Conservation (phyloP, 1,140 invertebrate genomes). For the Drosophila mauritiana region DNA sequence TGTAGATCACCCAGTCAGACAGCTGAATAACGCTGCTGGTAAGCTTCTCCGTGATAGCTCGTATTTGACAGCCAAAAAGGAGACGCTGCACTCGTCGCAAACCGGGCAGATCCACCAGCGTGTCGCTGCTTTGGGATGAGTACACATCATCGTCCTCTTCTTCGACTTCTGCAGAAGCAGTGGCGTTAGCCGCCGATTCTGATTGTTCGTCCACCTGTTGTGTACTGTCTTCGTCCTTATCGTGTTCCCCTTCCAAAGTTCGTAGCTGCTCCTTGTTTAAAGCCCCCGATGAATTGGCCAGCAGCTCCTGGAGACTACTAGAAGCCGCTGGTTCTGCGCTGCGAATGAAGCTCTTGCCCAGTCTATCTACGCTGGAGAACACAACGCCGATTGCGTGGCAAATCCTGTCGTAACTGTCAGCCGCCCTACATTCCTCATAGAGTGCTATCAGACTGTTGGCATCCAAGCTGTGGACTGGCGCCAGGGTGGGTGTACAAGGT, state of each 20-base stretch:
- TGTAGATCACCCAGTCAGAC: slow-evolving; percentile 84
- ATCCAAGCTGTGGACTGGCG: slow-evolving; percentile 86
- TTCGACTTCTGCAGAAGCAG: background rate
- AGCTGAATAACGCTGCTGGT: slow-evolving; percentile 91
- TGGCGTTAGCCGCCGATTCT: background rate
- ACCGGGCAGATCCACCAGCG: slow-evolving; percentile 87
- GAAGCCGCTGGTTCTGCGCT: slow-evolving; percentile 61
- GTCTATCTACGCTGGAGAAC: slow-evolving; percentile 89
- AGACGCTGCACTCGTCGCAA: slow-evolving; percentile 88
- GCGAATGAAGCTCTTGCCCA: slow-evolving; percentile 87
- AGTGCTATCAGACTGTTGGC: slow-evolving; percentile 88
- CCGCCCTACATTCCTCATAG: slow-evolving; percentile 88
- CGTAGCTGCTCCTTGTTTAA: slow-evolving; percentile 89
- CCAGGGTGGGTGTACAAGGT: slow-evolving; percentile 52
- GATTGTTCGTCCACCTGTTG: slow-evolving; percentile 68
- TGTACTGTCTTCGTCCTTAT: slow-evolving; percentile 92
- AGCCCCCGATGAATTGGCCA: slow-evolving; percentile 46
- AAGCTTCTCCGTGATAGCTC: slow-evolving; percentile 88
- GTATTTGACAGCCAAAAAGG: slow-evolving; percentile 85
- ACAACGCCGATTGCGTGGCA: slow-evolving; percentile 89
- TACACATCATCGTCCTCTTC: slow-evolving; percentile 59
- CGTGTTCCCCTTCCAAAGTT: slow-evolving; percentile 90
- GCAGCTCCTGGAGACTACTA: slow-evolving; percentile 81
- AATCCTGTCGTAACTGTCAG: slow-evolving; percentile 88
- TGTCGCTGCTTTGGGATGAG: slow-evolving; percentile 70